Conservation (phyloP, 2,797 vertebrate genomes). For the Paguma larvata region DNA sequence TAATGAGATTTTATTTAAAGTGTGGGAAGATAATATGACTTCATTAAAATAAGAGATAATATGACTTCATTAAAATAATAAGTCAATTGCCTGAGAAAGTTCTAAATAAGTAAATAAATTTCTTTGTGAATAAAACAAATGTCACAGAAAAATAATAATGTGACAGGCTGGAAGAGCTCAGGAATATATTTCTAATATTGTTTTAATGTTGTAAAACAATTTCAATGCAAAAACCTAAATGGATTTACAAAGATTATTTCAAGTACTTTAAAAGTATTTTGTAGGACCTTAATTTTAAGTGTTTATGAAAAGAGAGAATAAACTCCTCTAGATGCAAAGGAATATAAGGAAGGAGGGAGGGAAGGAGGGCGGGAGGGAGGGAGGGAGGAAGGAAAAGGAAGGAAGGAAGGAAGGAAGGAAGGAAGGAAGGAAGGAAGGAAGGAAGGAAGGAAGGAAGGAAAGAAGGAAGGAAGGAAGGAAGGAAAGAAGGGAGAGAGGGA, state of each 20-base stretch:
- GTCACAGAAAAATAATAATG: background rate
- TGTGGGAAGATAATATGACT: background rate
- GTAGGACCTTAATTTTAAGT: slow-evolving; percentile 26
- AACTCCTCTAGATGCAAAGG: background rate
- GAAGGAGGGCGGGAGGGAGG: rapidly evolving
- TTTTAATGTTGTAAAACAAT: background rate
- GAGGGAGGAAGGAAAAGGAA: background rate
- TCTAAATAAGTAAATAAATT: slow-evolving; percentile 22
- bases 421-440: background rate
- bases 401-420: too few relatives aligned
- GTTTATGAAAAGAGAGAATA: slow-evolving; percentile 23
- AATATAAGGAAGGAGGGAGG: background rate
- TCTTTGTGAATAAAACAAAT: background rate
- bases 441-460: rapidly evolving
- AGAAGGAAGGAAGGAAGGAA: background rate
- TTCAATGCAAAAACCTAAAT: background rate
- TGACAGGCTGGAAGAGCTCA: background rate
- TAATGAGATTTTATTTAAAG: slow-evolving; percentile 1
- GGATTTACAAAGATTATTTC: slow-evolving; percentile 1
- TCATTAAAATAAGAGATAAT: background rate
- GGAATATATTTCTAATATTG: background rate
- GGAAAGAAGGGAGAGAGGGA: background rate
- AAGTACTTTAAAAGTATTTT: slow-evolving; percentile 28
- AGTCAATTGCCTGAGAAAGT: background rate
- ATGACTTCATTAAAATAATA: background rate